These are phyloP conservation scores for Crax fasciolata DNA, from an alignment of 2,797 vertebrate genomes.

Conservation along the genomic window DNA sequence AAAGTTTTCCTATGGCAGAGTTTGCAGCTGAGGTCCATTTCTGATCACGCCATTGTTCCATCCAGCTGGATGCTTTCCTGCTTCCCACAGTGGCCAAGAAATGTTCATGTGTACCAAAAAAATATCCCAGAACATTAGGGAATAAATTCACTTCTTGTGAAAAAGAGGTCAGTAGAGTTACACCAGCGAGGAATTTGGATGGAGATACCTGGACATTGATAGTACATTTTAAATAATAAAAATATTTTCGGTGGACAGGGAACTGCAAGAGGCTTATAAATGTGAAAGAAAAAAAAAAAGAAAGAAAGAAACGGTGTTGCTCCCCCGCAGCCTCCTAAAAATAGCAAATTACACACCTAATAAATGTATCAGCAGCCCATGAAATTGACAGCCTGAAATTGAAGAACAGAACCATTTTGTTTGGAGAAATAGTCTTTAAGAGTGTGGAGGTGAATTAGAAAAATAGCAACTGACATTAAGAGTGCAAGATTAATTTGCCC, in stretches of 20 bases:
- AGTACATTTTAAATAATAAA: conserved; percentile 63
- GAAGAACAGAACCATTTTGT: conserved; percentile 77
- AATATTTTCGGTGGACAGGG: conserved; percentile 71
- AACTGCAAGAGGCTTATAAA: conserved; percentile 76
- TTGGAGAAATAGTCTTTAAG: conserved; percentile 74
- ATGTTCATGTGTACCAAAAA: background rate
- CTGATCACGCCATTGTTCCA: background rate
- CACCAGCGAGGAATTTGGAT: conserved; percentile 53
- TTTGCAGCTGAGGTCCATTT: background rate
- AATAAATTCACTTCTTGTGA: conserved; percentile 52
- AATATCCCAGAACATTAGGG: background rate
- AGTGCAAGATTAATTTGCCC: conserved; percentile 77
- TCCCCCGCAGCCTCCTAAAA: conserved; percentile 78
- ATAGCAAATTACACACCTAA: conserved; percentile 82
- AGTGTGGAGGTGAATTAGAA: conserved; percentile 74
- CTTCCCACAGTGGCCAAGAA: conserved; percentile 17
- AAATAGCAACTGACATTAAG: conserved; percentile 77
- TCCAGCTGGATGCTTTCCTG: conserved; percentile 28
- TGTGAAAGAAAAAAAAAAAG: conserved; percentile 53
- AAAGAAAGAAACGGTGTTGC: conserved; percentile 47
- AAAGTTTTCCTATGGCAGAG: background rate
- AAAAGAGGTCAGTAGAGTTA: conserved; percentile 52
- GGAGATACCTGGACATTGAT: conserved; percentile 11
- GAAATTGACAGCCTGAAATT: conserved; percentile 80
- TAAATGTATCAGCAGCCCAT: conserved; percentile 82